phyloP scores from a whole-genome alignment of 1,140 invertebrate species.

The Telenomus remus region DNA sequence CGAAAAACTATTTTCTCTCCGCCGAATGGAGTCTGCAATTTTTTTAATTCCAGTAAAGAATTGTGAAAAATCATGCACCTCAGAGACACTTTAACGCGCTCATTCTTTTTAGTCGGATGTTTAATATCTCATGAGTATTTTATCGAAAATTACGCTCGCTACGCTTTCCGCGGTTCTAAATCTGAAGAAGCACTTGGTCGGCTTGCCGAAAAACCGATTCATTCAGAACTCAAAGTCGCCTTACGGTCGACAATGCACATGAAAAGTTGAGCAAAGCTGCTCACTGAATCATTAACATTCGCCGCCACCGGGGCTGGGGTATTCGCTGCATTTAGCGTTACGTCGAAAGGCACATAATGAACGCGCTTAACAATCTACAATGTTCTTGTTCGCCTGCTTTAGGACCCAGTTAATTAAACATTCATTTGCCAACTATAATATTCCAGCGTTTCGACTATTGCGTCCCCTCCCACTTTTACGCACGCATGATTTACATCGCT shows the following conservation, averaged over 20 bases:
- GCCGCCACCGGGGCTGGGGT: slow-evolving; percentile 26
- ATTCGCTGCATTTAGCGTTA: slow-evolving; percentile 40
- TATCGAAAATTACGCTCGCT: too few species aligned
- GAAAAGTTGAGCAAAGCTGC: slow-evolving; percentile 30
- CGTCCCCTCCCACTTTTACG: slow-evolving; percentile 1
- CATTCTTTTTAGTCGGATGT: too few species aligned
- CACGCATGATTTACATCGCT: slow-evolving; percentile 25
- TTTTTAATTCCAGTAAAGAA: too few species aligned
- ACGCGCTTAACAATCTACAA: slow-evolving; percentile 24
- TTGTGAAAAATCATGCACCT: too few species aligned
- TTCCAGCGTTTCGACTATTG: slow-evolving; percentile 24
- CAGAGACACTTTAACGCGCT: too few species aligned
- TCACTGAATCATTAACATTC: slow-evolving; percentile 47
- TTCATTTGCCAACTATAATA: slow-evolving; percentile 44
- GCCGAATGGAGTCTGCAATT: too few species aligned
- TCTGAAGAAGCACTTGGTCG: neutral
- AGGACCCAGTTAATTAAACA: slow-evolving; percentile 45
- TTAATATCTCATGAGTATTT: too few species aligned
- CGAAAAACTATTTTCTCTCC: neutral
- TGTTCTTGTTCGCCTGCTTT: slow-evolving; percentile 26
- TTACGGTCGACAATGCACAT: slow-evolving; percentile 6
- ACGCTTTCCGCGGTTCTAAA: too few species aligned
- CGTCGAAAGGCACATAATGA: slow-evolving; percentile 29
- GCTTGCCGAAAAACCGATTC: slow-evolving; percentile 17
- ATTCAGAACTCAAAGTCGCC: slow-evolving; percentile 10